Conservation (phyloP, 2,888 invertebrate genomes). For the Cheilosia soror region DNA sequence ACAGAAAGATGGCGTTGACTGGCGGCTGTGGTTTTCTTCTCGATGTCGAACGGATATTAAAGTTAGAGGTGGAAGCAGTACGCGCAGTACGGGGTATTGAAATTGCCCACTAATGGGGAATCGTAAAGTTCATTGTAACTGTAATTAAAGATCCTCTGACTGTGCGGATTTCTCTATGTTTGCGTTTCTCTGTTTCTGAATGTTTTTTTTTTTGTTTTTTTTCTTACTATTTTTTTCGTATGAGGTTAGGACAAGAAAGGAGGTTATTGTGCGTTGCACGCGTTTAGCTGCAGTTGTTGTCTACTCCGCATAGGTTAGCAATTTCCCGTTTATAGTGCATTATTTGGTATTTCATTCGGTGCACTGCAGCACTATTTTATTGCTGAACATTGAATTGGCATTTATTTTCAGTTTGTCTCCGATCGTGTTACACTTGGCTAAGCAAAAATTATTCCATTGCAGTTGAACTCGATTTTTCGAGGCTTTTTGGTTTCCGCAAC, state of each 20-base stretch:
- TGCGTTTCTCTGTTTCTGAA: conserved; percentile 41
- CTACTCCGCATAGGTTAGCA: conserved; percentile 41
- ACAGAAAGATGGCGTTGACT: conserved; percentile 16
- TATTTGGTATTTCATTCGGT: conserved; percentile 31
- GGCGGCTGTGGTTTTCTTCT: conserved; percentile 41
- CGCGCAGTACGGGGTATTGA: conserved; percentile 42
- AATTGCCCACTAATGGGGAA: conserved; percentile 74
- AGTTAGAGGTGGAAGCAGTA: conserved; percentile 41
- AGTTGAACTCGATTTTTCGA: conserved; percentile 30
- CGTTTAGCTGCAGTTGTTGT: conserved; percentile 58
- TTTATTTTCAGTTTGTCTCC: conserved; percentile 57
- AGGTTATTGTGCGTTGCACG: conserved; percentile 72
- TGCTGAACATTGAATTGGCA: conserved; percentile 53
- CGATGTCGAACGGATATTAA: conserved; percentile 53
- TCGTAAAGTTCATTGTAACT: conserved; percentile 75
- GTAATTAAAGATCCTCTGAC: conserved; percentile 74
- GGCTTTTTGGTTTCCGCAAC: neutral
- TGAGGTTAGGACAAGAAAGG: conserved; percentile 71
- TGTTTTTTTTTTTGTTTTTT: conserved; percentile 9
- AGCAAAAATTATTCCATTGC: conserved; percentile 44
- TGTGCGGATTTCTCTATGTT: conserved; percentile 69
- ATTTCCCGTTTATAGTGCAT: conserved; percentile 41
- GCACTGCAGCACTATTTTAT: conserved; percentile 32
- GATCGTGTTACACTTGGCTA: conserved; percentile 58
- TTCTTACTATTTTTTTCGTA: conserved; percentile 27